Base-by-base conservation (phyloP, 2,888 invertebrate genomes). In the Cyrtodaria siliqua region DNA sequence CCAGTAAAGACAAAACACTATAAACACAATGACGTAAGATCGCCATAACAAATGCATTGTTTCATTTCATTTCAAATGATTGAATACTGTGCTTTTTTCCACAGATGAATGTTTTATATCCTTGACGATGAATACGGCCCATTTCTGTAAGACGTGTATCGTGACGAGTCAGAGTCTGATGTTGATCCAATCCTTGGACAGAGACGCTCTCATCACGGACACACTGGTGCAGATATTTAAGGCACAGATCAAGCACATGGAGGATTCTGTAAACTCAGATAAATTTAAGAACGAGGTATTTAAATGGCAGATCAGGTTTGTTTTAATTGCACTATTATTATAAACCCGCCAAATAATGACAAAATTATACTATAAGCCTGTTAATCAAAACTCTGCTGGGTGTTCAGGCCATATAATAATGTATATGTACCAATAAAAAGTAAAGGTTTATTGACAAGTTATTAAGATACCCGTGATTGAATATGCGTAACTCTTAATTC, bases 121-220 rank as follows among this genome's bases (percentile, higher is more conserved):
- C 81, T 93, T 97, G 86, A 97, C 97, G 0, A 95, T 95, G 88
- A 97, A 96, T 93, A 96, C 96, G 4, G 94, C 97, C 79, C 95
- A 96, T 89, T 97, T 97, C 93, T 95, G 96, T 6, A 96, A 96
- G 92, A 94, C 96, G 3, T 96, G 96, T 87, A 93, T 96, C 50
- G 95, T 95, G 26, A 94, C 97, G 74, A 94, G 96, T 79, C 96
- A 96, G 84, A 96, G 97, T 89, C 96, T 97, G 83, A 93, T 97
- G 83, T 95, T 95, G 87, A 94, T 97, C 75, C 95, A 95, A 78
- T 96, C 96, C 0, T 95, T 95, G 26, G 97, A 97, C 91, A 94
- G 96, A 90, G 95, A 96, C 92, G 94, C 95, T 82, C 95, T 95
- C 0, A 95, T 97, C 56, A 96, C 96, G 84, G 95, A 95, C 73